Conservation (phyloP, 2,113 vertebrate genomes). For the Felis chaus region DNA sequence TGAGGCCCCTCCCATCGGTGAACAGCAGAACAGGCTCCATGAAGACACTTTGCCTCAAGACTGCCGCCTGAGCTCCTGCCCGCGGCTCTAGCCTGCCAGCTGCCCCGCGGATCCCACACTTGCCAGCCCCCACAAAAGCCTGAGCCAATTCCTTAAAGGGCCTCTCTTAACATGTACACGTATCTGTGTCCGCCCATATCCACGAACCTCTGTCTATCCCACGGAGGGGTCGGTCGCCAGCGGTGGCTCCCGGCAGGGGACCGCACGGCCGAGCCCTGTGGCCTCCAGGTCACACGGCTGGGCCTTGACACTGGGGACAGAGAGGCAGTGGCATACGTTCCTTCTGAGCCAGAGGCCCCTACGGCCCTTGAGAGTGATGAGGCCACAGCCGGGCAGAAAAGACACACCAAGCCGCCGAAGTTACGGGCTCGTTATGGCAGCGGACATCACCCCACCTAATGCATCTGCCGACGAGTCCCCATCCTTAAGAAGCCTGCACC, state of each 20-base stretch:
- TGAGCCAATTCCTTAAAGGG: neutral
- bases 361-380: accelerated
- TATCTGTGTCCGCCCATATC: accelerated
- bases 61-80: neutral
- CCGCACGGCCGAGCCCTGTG: accelerated
- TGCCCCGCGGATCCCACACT: neutral
- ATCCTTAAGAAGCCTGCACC: neutral
- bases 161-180: accelerated
- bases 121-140: accelerated
- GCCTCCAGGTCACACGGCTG: accelerated
- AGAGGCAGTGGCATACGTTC: neutral
- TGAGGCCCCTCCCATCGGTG: too few relatives aligned
- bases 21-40: neutral
- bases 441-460: neutral
- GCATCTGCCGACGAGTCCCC: neutral
- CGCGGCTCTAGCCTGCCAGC: neutral
- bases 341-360: neutral
- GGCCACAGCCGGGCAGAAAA: neutral
- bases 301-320: neutral
- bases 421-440: neutral
- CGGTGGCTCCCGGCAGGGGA: neutral
- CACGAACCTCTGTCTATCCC: too few relatives aligned
- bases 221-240: neutral
- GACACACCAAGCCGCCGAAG: accelerated
- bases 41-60: neutral